Evolutionary conservation across 53 echinoderm and acorn worm genomes (phyloP).

Genomic region (Patiria pectinifera): DNA sequence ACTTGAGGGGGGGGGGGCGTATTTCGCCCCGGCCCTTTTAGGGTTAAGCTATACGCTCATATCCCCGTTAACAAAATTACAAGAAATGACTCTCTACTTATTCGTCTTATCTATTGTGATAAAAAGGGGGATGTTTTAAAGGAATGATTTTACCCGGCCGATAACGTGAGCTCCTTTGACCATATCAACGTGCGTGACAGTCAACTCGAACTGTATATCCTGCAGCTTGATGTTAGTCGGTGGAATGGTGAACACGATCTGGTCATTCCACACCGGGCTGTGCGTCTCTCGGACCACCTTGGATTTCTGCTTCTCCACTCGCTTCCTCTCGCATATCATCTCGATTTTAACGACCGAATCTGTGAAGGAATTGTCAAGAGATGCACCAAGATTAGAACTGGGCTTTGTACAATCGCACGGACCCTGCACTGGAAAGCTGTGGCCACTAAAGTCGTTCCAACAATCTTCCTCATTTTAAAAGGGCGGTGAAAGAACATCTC

Average conservation of each 20-base stretch:
- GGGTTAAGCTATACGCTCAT: too few relatives aligned
- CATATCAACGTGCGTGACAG: slow-evolving; percentile 77
- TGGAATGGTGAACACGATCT: slow-evolving; percentile 78
- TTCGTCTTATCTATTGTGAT: neutral
- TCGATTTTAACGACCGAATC: slow-evolving; percentile 78
- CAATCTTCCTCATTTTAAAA: too few relatives aligned
- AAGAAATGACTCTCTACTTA: neutral
- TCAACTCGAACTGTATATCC: slow-evolving; percentile 71
- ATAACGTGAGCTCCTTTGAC: slow-evolving; percentile 80
- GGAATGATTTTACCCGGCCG: slow-evolving; percentile 62
- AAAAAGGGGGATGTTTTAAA: neutral
- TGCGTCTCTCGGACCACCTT: slow-evolving; percentile 67
- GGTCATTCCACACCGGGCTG: slow-evolving; percentile 83
- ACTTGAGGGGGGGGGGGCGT: too few relatives aligned
- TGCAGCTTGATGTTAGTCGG: slow-evolving; percentile 62
- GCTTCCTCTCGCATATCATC: slow-evolving; percentile 69
- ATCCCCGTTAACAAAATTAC: too few relatives aligned
- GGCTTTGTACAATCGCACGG: too few relatives aligned
- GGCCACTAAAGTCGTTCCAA: too few relatives aligned
- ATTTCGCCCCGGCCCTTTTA: too few relatives aligned
- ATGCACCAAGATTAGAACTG: too few relatives aligned
- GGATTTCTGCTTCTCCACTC: slow-evolving; percentile 78
- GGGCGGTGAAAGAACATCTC: too few relatives aligned
- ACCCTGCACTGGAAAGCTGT: too few relatives aligned
- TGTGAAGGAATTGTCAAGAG: slow-evolving; percentile 3